These are phyloP conservation scores for Dendrolimus kikuchii DNA, from an alignment of 1,140 invertebrate genomes.

Conservation along the genomic window DNA sequence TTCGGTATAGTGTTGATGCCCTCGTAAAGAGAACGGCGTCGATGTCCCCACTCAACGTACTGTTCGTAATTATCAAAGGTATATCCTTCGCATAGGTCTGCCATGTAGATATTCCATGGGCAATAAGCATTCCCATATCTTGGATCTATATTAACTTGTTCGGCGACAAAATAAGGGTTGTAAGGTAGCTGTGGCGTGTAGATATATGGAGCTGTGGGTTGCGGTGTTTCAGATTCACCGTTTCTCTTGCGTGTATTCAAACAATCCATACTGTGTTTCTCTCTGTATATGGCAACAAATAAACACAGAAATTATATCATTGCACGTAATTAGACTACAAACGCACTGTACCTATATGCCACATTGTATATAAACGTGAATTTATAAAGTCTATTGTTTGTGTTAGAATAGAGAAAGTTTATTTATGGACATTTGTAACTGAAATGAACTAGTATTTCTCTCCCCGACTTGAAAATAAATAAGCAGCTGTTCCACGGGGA, in stretches of 20 bases:
- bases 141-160: slow-evolving; percentile 20
- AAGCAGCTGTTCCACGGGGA: slow-evolving; percentile 49
- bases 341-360: neutral
- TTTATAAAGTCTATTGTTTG: no score
- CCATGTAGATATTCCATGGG: slow-evolving; percentile 21
- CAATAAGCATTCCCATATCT: slow-evolving; percentile 8
- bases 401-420: no score
- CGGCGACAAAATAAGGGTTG: slow-evolving; percentile 44
- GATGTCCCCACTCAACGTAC: slow-evolving; percentile 20
- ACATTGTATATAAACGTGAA: no score
- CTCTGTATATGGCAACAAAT: slow-evolving; percentile 6
- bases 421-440: no score
- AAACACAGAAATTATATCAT: slow-evolving; percentile 5
- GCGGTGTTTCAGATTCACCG: slow-evolving; percentile 25
- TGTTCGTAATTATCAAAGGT: slow-evolving; percentile 22
- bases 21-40: slow-evolving; percentile 53
- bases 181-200: slow-evolving; percentile 48
- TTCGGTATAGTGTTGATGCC: slow-evolving; percentile 57
- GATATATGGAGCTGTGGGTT: slow-evolving; percentile 33
- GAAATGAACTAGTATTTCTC: no score
- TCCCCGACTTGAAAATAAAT: slow-evolving; percentile 6
- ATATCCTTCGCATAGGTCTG: slow-evolving; percentile 24
- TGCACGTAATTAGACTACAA: no score
- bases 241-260: slow-evolving; percentile 29
- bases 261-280: slow-evolving; percentile 48